Evolutionary conservation across 2,888 invertebrate species (phyloP), one percentile per base, ranked within the genome.

Genomic region (Volucella inanis): DNA sequence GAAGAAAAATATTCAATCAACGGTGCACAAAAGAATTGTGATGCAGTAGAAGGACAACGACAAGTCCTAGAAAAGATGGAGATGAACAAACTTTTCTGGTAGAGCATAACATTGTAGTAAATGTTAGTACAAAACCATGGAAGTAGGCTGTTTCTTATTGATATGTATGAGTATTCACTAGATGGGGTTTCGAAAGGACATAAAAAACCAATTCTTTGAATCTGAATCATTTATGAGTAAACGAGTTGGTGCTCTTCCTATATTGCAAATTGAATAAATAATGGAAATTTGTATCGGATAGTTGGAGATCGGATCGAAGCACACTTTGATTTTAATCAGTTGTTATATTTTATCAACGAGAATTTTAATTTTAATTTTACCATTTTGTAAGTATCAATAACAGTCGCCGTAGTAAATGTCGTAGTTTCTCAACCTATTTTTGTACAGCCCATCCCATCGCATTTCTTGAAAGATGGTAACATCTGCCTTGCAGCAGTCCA

Each of bases 1-100:
- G 76, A 67, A 55, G 18, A 67, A 14, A 47, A 76, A 85, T 76
- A 85, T 76, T 77, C 80, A 85, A 81, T 81, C 76, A 76, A 80
- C 39, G 39, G 49, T 49, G 38, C 22, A 68, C 31, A 65, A 65
- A 68, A 72, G 67, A 78, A 68, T 57, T n/a, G 45, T 70, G 65
- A 45, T 55, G 61, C 59, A 49, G 43, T 62, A 71, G 31, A 14
- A 59, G 31, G 12, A 59, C 18, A 50, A 78, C 57, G 57, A 18
- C 43, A 76, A 47, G 52, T 65, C 57, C 70, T 71, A 52, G 75
- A 55, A 31, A 31, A 31, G 31, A 31, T 31, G 31, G 77, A 72
- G 81, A 81, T 72, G 72, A 77, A 72, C 81, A 45, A 81, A 64
- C 57, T 77, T 47, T 57, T 67, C 72, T 62, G 71, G 65, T 15